Evolutionary conservation across 2,888 invertebrate genomes (phyloP).

Genomic region (Anthophora plumipes): DNA sequence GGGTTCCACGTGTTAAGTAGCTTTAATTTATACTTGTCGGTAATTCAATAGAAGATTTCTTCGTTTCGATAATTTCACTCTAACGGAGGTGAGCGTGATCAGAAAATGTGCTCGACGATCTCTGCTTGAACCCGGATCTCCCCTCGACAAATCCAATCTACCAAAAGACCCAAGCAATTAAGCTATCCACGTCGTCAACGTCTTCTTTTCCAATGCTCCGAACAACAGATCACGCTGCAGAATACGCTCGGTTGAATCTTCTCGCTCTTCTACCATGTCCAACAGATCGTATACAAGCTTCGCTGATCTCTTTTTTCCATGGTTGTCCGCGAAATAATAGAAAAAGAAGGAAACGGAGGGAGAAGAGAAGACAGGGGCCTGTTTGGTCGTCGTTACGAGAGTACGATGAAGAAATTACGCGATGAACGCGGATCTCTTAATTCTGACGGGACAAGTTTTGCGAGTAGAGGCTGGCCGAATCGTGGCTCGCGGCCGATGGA

Average conservation of each 20-base stretch:
- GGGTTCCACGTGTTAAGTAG: no score
- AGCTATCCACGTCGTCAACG: slow-evolving; percentile 3
- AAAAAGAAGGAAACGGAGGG: background rate
- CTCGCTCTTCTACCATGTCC: background rate
- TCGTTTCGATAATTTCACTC: no score
- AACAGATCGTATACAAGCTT: background rate
- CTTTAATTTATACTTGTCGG: no score
- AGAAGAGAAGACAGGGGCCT: slow-evolving; percentile 1
- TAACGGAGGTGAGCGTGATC: no score
- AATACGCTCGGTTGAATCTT: background rate
- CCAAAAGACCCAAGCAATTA: slow-evolving; percentile 21
- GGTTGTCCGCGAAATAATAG: background rate
- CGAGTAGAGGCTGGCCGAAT: slow-evolving; percentile 39
- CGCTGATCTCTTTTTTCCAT: no score
- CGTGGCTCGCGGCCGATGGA: slow-evolving; percentile 67
- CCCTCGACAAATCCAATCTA: background rate
- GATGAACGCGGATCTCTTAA: slow-evolving; percentile 80
- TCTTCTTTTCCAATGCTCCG: background rate
- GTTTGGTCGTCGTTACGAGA: slow-evolving; percentile 50
- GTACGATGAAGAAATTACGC: slow-evolving; percentile 82
- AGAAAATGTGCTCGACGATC: background rate
- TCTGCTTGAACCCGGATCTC: background rate
- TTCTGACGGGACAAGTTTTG: slow-evolving; percentile 80
- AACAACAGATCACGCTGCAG: background rate
- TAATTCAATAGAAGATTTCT: no score